Conservation (phyloP, 2,797 vertebrate genomes). For the Macropodus opercularis region DNA sequence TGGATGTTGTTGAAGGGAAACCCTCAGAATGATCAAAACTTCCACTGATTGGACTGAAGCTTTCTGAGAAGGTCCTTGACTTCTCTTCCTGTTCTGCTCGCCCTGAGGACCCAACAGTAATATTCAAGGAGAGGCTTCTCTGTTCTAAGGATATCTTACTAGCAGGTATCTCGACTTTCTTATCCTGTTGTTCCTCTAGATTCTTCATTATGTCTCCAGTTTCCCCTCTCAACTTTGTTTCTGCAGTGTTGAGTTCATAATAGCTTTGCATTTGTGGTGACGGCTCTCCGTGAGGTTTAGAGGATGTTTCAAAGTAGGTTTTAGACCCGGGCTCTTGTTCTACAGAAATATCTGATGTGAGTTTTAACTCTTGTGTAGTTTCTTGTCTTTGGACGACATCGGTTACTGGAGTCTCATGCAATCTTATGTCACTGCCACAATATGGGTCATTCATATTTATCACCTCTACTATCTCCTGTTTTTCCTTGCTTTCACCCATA, state of each 20-base stretch:
- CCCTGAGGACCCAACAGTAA: constrained; percentile 26
- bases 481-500: constrained; percentile 23
- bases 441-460: constrained; percentile 8
- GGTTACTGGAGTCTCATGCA: constrained; percentile 17
- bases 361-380: constrained; percentile 21
- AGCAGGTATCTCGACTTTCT: constrained; percentile 1
- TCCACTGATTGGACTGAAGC: constrained; percentile 51
- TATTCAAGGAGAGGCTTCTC: constrained; percentile 55
- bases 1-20: constrained; percentile 33
- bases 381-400: constrained; percentile 26
- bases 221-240: constrained; percentile 33
- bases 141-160: constrained; percentile 50
- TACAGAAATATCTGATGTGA: constrained; percentile 3
- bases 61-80: constrained; percentile 26
- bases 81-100: constrained; percentile 18
- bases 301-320: constrained; percentile 89
- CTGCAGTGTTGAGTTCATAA: constrained; percentile 87
- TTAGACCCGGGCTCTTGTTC: constrained; percentile 25
- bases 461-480: neutral
- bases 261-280: constrained; percentile 83
- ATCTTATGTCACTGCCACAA: neutral
- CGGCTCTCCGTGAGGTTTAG: constrained; percentile 78
- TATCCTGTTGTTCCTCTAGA: constrained; percentile 23
- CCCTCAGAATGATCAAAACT: constrained; percentile 53
- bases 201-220: constrained; percentile 12